phyloP scores from a whole-genome alignment of 2,113 vertebrate species.

The Ceratotherium simum region DNA sequence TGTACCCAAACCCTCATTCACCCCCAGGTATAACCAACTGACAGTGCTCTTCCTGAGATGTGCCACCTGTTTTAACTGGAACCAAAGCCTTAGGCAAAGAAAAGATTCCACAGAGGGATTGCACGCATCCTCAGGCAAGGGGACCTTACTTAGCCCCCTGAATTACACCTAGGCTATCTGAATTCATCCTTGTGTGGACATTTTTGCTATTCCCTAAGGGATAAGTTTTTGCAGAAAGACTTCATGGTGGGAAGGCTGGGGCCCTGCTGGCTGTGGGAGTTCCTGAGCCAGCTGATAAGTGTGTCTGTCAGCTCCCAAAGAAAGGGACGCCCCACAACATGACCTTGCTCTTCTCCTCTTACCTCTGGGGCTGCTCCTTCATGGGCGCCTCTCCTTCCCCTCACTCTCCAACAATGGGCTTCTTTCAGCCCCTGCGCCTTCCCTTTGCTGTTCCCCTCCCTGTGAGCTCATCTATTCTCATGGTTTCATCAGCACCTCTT shows the following conservation, averaged over 20 bases:
- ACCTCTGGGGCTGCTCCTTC: neutral
- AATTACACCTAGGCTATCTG: neutral
- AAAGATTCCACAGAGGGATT: neutral
- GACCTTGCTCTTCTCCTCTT: slow-evolving; percentile 72
- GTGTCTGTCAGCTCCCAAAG: slow-evolving; percentile 74
- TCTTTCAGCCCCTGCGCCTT: slow-evolving; percentile 67
- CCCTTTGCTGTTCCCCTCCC: neutral
- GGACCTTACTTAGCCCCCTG: neutral
- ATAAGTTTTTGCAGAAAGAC: neutral
- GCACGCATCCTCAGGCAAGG: neutral
- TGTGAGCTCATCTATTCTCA: slow-evolving; percentile 46
- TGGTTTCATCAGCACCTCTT: slow-evolving; percentile 72
- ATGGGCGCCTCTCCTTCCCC: neutral
- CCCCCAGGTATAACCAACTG: neutral
- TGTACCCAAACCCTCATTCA: neutral
- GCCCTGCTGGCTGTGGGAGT: slow-evolving; percentile 10
- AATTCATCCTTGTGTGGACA: neutral
- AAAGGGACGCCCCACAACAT: neutral
- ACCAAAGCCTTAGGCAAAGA: neutral
- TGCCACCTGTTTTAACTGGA: neutral
- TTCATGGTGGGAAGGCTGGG: neutral
- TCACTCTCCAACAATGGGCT: slow-evolving; percentile 60
- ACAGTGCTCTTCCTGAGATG: neutral
- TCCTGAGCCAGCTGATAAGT: slow-evolving; percentile 64
- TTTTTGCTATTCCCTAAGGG: neutral